These are phyloP conservation scores for Neoarius graeffei DNA, from an alignment of 2,113 vertebrate genomes.

Conservation along the genomic window DNA sequence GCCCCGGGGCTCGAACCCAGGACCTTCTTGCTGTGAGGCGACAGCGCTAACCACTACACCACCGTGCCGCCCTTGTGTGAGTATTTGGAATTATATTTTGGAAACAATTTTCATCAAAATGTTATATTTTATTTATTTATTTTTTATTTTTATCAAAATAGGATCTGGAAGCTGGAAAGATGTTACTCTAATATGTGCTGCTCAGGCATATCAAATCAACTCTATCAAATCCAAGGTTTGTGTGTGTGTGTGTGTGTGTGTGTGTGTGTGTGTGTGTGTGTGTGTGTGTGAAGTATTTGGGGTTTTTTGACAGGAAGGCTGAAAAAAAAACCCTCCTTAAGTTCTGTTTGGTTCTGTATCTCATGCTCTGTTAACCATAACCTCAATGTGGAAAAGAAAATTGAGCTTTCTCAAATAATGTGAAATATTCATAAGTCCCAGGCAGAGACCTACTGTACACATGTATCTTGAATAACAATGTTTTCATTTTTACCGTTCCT, in stretches of 20 bases:
- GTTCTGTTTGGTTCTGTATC: conserved; percentile 36
- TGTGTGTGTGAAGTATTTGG: conserved; percentile 16
- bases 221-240: not conserved
- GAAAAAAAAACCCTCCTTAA: not conserved
- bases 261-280: no score
- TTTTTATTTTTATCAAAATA: not conserved
- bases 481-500: conserved; percentile 59
- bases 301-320: conserved; percentile 29
- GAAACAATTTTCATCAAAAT: not conserved
- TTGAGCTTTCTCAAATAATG: conserved; percentile 41
- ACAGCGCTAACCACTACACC: no score
- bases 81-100: not conserved
- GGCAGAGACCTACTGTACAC: conserved; percentile 24
- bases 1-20: no score
- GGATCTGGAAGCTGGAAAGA: conserved; percentile 9
- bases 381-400: conserved; percentile 40
- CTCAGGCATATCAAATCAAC: conserved; percentile 32
- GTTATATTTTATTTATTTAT: not conserved
- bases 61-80: no score
- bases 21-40: no score
- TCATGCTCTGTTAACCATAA: conserved; percentile 45
- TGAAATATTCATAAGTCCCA: conserved; percentile 52
- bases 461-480: conserved; percentile 43
- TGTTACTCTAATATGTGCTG: conserved; percentile 14
- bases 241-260: no score